Conservation (phyloP, 2,888 invertebrate genomes). For the Hydroisotoma schaefferi region DNA sequence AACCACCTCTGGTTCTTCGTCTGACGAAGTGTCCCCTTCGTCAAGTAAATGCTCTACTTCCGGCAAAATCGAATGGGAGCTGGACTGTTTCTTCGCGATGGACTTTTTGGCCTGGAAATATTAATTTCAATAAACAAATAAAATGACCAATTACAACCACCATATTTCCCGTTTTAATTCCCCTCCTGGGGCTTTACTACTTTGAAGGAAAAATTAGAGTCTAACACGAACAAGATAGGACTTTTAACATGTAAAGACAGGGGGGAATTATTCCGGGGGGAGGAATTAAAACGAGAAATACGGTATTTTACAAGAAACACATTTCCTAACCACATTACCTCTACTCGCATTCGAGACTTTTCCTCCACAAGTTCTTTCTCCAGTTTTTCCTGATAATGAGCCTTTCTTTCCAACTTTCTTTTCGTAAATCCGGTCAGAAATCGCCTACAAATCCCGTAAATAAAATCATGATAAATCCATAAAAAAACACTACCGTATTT, state of each 20-base stretch:
- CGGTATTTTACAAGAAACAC: no score
- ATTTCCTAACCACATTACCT: constrained; percentile 27
- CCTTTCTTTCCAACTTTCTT: constrained; percentile 43
- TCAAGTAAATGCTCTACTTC: constrained; percentile 43
- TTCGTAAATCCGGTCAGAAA: constrained; percentile 46
- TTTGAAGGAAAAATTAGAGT: no score
- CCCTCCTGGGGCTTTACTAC: no score
- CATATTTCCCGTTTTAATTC: no score
- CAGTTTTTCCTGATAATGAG: constrained; percentile 39
- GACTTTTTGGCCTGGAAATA: constrained; percentile 36
- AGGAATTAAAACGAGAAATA: background rate
- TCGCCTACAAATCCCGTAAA: no score
- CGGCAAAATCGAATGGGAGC: constrained; percentile 43
- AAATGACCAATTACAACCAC: no score
- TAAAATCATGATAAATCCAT: no score
- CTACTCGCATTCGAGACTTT: constrained; percentile 33
- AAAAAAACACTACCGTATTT: no score
- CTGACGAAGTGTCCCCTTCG: background rate
- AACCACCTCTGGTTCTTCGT: constrained; percentile 3
- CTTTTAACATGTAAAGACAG: no score
- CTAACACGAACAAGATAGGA: no score
- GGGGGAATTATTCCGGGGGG: no score
- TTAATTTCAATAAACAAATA: no score
- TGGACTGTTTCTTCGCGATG: constrained; percentile 35
- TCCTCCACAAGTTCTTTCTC: constrained; percentile 42